Evolutionary conservation across 2,888 invertebrate genomes (phyloP).

Genomic region (Serrognathus titanus): DNA sequence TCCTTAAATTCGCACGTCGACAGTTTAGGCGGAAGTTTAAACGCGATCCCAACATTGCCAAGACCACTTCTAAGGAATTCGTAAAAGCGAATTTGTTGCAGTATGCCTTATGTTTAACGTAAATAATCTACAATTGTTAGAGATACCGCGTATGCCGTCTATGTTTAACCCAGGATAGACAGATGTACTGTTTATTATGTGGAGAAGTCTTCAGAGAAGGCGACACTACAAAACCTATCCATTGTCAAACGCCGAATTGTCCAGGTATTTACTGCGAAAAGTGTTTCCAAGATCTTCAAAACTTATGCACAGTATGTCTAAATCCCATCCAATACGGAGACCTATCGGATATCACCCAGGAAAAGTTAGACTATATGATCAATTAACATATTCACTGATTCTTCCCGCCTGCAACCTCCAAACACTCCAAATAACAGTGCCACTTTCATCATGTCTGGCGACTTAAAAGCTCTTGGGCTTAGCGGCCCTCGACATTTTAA

Average conservation of each 20-base stretch:
- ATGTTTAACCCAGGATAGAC: conserved; percentile 33
- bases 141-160: conserved; percentile 11
- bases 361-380: conserved; percentile 58
- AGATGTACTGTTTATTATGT: conserved; percentile 60
- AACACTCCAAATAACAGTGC: no score
- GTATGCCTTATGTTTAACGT: not conserved
- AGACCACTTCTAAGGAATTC: conserved; percentile 58
- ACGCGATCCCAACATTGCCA: conserved; percentile 48
- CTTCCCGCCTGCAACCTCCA: no score
- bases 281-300: conserved; percentile 71
- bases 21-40: conserved; percentile 63
- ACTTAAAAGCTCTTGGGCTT: no score
- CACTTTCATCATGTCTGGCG: no score
- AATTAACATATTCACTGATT: no score
- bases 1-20: conserved; percentile 69
- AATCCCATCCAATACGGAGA: conserved; percentile 75
- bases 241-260: conserved; percentile 63
- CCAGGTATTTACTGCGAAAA: conserved; percentile 68
- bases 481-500: no score
- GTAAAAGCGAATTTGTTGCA: conserved; percentile 43
- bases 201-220: conserved; percentile 48
- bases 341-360: conserved; percentile 71
- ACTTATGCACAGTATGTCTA: conserved; percentile 73
- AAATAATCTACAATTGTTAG: not conserved
- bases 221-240: conserved; percentile 46